phyloP scores from a whole-genome alignment of 2,888 invertebrate genomes.

The Campaea margaritaria region DNA sequence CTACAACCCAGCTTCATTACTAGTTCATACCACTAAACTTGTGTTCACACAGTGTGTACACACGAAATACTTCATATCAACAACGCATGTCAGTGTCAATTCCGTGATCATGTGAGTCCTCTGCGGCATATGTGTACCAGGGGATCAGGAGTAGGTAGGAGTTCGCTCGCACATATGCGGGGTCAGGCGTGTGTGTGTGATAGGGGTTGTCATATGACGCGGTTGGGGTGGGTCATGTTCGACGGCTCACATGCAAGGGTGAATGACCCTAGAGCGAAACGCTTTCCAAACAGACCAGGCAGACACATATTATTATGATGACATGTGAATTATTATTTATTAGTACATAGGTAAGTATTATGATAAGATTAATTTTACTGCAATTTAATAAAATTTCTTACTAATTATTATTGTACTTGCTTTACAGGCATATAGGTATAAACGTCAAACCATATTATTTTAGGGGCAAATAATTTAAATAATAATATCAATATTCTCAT shows the following conservation, averaged over 20 bases:
- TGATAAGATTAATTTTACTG: no score
- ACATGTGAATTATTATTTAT: background rate
- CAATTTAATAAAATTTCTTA: no score
- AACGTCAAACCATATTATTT: no score
- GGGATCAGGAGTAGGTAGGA: conserved; percentile 59
- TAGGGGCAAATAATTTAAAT: no score
- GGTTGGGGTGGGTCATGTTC: conserved; percentile 47
- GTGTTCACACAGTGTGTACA: conserved; percentile 27
- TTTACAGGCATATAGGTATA: no score
- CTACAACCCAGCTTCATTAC: background rate
- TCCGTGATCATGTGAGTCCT: conserved; percentile 76
- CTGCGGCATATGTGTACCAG: conserved; percentile 80
- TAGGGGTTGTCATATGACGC: conserved; percentile 43
- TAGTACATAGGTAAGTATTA: no score
- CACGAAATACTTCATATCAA: conserved; percentile 1
- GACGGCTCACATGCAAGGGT: background rate
- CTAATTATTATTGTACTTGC: no score
- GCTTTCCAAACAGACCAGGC: background rate
- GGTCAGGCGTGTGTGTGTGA: conserved; percentile 45
- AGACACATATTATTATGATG: background rate
- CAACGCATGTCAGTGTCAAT: conserved; percentile 50
- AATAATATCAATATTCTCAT: no score
- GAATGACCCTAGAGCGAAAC: background rate
- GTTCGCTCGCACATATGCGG: conserved; percentile 56
- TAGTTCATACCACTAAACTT: background rate